These are phyloP conservation scores for Ispidina picta DNA, from an alignment of 2,797 vertebrate genomes.

Conservation along the genomic window DNA sequence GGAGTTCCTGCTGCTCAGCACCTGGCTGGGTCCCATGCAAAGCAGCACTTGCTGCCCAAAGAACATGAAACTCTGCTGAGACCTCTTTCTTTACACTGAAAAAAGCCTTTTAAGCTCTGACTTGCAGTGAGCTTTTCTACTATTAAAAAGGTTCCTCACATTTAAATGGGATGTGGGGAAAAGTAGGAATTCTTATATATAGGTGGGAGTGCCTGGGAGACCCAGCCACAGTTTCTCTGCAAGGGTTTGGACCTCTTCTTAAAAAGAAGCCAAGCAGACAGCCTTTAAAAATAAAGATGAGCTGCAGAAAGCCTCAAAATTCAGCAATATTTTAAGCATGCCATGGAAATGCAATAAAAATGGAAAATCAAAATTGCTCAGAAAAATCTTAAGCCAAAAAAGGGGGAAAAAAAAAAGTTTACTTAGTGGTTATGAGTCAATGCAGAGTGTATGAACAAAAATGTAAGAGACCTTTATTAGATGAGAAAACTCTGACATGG, in stretches of 20 bases:
- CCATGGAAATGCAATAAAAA: not conserved
- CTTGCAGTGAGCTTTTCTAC: not conserved
- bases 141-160: not conserved
- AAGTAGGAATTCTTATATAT: not conserved
- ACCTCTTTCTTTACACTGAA: not conserved
- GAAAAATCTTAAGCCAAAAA: slow-evolving; percentile 30
- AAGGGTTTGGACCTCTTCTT: not conserved
- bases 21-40: accelerated
- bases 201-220: not conserved
- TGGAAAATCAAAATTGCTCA: not conserved
- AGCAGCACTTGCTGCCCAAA: not conserved
- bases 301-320: not conserved
- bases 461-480: slow-evolving; percentile 36
- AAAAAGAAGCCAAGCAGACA: not conserved
- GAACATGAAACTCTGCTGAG: not conserved
- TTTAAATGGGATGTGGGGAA: not conserved
- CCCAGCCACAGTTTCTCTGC: not conserved
- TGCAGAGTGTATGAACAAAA: slow-evolving; percentile 23
- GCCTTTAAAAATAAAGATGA: not conserved
- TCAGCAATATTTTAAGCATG: not conserved
- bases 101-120: not conserved
- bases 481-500: slow-evolving; percentile 24
- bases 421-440: slow-evolving; percentile 50
- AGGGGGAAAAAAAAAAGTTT: not conserved
- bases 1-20: accelerated